phyloP scores from a whole-genome alignment of 2,888 invertebrate species.

The Colletes collaris region DNA sequence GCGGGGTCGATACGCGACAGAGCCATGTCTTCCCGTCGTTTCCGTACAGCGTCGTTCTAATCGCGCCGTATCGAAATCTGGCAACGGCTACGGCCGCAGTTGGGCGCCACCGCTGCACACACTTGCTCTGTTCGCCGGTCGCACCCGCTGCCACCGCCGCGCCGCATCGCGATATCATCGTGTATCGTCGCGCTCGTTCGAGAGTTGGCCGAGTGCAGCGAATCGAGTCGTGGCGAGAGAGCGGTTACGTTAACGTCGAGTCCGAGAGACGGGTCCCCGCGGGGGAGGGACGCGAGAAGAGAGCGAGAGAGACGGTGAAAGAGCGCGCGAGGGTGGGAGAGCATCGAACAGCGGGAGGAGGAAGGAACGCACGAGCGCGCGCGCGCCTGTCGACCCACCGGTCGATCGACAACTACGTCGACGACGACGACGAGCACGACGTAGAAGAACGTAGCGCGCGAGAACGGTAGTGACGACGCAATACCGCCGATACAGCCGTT shows the following conservation, averaged over 20 bases:
- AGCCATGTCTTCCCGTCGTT: conserved; percentile 70
- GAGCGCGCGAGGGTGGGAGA: not conserved
- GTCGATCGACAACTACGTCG: conserved; percentile 69
- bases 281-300: conserved; percentile 24
- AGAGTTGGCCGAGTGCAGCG: conserved; percentile 41
- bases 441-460: conserved; percentile 35
- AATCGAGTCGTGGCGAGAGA: conserved; percentile 43
- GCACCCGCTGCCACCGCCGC: conserved; percentile 21
- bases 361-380: conserved; percentile 50
- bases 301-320: conserved; percentile 30
- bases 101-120: conserved; percentile 60
- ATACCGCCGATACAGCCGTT: not conserved
- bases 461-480: conserved; percentile 24
- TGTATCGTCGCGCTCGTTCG: conserved; percentile 48
- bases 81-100: conserved; percentile 50
- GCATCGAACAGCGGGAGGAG: not conserved
- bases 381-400: conserved; percentile 63
- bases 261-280: conserved; percentile 41
- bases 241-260: conserved; percentile 51
- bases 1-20: conserved; percentile 79
- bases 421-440: conserved; percentile 36
- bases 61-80: conserved; percentile 66
- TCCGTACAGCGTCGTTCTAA: conserved; percentile 74
- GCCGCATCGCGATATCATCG: conserved; percentile 45
- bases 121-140: conserved; percentile 35